Conservation (phyloP, 53 echinoderm and acorn worm genomes). For the Stichopus horrens region DNA sequence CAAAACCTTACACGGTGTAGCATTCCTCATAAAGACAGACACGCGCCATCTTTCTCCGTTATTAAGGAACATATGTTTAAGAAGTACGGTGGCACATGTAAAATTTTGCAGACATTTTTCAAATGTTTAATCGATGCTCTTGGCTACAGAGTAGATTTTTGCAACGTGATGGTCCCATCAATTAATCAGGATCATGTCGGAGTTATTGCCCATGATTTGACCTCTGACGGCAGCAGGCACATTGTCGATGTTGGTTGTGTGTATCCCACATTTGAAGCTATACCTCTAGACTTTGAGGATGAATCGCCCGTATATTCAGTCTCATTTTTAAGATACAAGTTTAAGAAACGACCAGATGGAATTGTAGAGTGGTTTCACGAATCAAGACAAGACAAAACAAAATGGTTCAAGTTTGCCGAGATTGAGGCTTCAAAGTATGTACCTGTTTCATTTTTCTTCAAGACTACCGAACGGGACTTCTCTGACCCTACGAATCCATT, state of each 20-base stretch:
- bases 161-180: background rate
- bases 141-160: background rate
- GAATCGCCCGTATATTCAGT: background rate
- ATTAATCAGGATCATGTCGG: background rate
- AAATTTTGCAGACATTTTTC: background rate
- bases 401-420: background rate
- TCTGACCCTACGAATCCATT: background rate
- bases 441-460: background rate
- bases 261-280: background rate
- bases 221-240: background rate
- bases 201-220: background rate
- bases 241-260: background rate
- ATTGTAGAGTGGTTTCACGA: background rate
- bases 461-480: background rate
- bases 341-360: background rate
- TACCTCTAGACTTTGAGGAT: background rate
- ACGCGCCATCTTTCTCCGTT: background rate
- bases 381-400: background rate
- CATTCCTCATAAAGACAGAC: background rate
- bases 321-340: background rate
- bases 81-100: background rate
- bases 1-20: background rate
- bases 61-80: conserved; percentile 1
- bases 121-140: background rate
- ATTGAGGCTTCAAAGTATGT: background rate